These are phyloP conservation scores for Rhinella marina DNA, from an alignment of 2,797 vertebrate species.

Conservation along the genomic window DNA sequence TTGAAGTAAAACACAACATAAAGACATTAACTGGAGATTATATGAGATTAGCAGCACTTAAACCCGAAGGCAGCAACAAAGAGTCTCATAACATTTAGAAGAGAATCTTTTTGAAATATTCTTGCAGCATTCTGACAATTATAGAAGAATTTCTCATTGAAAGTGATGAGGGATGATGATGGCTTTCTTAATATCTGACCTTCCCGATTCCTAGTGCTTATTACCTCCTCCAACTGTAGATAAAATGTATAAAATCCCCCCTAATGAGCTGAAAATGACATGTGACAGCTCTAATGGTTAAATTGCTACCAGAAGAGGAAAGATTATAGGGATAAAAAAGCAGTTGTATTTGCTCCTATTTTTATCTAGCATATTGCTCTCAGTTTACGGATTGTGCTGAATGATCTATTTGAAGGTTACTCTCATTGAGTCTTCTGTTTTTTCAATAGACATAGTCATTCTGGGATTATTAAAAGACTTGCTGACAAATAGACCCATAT, in stretches of 20 bases:
- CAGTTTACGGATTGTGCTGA: conserved; percentile 53
- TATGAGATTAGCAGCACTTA: conserved; percentile 33
- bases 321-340: conserved; percentile 65
- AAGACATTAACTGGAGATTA: background rate
- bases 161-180: conserved; percentile 84
- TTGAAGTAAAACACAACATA: background rate
- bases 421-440: conserved; percentile 43
- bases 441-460: conserved; percentile 62
- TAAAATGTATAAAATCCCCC: conserved; percentile 76
- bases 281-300: conserved; percentile 76
- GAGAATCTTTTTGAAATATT: conserved; percentile 69
- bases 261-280: conserved; percentile 79
- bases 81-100: conserved; percentile 69
- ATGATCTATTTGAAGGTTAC: conserved; percentile 63
- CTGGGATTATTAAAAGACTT: conserved; percentile 62
- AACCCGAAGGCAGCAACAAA: conserved; percentile 54
- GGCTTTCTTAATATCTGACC: conserved; percentile 83
- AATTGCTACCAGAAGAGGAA: conserved; percentile 68
- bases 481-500: conserved; percentile 61
- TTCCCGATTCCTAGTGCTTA: conserved; percentile 77
- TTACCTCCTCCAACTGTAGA: conserved; percentile 73
- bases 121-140: conserved; percentile 80
- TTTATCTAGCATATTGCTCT: conserved; percentile 52
- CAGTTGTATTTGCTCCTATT: conserved; percentile 55
- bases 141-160: conserved; percentile 89